These are phyloP conservation scores for Penelope pileata DNA, from an alignment of 2,113 vertebrate genomes.

Conservation along the genomic window DNA sequence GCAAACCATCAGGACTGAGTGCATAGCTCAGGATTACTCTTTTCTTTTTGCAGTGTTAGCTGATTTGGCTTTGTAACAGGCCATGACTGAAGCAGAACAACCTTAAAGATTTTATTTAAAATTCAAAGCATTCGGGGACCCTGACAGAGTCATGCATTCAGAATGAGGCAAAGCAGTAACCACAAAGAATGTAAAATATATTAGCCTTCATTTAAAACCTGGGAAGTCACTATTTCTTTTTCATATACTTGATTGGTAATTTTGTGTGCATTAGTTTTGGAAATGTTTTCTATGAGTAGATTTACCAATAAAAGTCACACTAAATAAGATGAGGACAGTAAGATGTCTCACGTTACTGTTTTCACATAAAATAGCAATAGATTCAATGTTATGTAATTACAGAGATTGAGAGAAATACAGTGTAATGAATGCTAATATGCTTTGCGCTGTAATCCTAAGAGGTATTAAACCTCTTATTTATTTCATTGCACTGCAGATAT, in stretches of 20 bases:
- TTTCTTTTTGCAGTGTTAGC: background rate
- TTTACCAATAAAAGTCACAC: slow-evolving; percentile 50
- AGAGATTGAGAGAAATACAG: slow-evolving; percentile 10
- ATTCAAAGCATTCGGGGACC: slow-evolving; percentile 24
- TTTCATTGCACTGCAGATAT: background rate
- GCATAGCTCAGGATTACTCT: background rate
- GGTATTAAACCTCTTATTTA: background rate
- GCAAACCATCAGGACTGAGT: background rate
- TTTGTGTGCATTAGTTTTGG: slow-evolving; percentile 44
- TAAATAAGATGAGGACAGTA: slow-evolving; percentile 2
- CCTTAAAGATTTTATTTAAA: slow-evolving; percentile 31
- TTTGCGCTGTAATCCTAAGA: slow-evolving; percentile 2
- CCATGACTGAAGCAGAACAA: background rate
- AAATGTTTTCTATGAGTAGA: slow-evolving; percentile 35
- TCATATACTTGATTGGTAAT: slow-evolving; percentile 32
- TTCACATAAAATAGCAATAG: slow-evolving; percentile 41
- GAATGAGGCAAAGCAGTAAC: slow-evolving; percentile 37
- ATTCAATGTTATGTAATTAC: slow-evolving; percentile 40
- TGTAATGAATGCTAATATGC: slow-evolving; percentile 22
- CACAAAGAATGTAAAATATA: slow-evolving; percentile 40
- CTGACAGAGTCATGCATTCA: background rate
- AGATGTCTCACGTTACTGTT: slow-evolving; percentile 33
- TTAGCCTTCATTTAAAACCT: slow-evolving; percentile 38
- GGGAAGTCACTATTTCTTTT: slow-evolving; percentile 3
- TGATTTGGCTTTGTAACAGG: background rate